A percentile compares a stretch with the other conserved stretches of the same genome.
Evolutionary conservation across 2,113 vertebrate genomes (phyloP).

Genomic region (Pontoporia blainvillei): DNA sequence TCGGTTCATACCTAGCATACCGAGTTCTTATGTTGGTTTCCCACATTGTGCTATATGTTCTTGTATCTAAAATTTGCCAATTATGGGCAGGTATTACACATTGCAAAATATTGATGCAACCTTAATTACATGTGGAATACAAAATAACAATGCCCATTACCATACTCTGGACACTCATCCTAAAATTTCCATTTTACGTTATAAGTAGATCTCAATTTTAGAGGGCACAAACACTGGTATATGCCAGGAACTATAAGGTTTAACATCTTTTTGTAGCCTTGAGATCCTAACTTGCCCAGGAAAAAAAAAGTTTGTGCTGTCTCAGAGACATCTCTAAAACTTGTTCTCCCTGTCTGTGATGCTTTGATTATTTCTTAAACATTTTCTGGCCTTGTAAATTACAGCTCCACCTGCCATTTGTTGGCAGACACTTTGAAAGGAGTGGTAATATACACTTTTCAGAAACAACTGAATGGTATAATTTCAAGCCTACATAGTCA

Average conservation of each 20-base stretch:
- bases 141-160: neutral
- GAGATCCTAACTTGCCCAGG: neutral
- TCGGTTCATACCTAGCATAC: neutral
- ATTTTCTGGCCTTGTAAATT: conserved; percentile 16
- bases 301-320: neutral
- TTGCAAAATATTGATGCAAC: neutral
- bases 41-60: neutral
- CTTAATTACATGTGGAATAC: conserved; percentile 7
- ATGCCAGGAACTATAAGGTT: neutral
- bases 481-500: neutral
- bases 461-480: neutral
- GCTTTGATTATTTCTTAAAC: conserved; percentile 37
- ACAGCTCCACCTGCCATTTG: neutral
- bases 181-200: neutral
- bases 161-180: neutral
- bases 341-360: neutral
- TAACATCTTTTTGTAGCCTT: neutral
- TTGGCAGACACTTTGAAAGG: conserved; percentile 35
- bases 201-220: neutral
- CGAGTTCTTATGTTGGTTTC: neutral
- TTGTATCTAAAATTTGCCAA: neutral
- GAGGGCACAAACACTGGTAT: neutral
- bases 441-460: neutral
- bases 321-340: conserved; percentile 13
- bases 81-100: neutral